Conservation (phyloP, 37 sponge, comb jelly and placozoan species). For the Cladorhizidae sp. region DNA sequence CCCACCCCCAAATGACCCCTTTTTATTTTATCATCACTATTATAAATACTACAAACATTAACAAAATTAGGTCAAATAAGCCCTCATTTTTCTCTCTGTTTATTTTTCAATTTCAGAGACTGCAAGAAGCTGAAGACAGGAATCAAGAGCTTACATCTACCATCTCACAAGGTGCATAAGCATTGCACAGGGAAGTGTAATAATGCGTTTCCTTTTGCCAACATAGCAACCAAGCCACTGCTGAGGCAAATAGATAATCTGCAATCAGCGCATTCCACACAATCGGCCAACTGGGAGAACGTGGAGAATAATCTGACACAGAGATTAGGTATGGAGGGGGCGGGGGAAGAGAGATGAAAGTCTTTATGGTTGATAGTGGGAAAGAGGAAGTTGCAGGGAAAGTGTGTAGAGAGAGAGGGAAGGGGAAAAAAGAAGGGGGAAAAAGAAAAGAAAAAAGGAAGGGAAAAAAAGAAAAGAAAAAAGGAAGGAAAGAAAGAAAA, state of each 20-base stretch:
- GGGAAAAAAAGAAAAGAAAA: neutral
- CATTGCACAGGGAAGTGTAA: neutral
- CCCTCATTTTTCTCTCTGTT: neutral
- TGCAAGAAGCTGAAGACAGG: slow-evolving; percentile 90
- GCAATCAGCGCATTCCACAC: slow-evolving; percentile 77
- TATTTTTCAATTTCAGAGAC: slow-evolving; percentile 44
- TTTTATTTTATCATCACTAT: too few relatives aligned
- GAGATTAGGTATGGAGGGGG: slow-evolving; percentile 67
- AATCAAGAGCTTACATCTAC: slow-evolving; percentile 84
- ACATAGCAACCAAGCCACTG: slow-evolving; percentile 82
- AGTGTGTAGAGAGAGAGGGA: neutral
- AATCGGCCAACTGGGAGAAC: slow-evolving; percentile 83
- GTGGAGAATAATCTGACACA: slow-evolving; percentile 83
- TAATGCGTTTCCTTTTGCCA: neutral
- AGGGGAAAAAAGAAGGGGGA: neutral
- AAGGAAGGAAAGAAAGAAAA: neutral
- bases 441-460: slow-evolving; percentile 17
- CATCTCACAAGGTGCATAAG: slow-evolving; percentile 77
- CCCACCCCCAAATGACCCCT: too few relatives aligned
- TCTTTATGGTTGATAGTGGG: too few relatives aligned
- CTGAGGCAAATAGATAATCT: slow-evolving; percentile 87
- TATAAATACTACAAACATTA: too few relatives aligned
- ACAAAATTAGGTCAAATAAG: too few relatives aligned
- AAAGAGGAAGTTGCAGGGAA: neutral
- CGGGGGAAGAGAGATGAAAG: neutral